These are phyloP conservation scores for Drosophila lacteicornis DNA, from an alignment of 1,140 invertebrate genomes.

Conservation along the genomic window DNA sequence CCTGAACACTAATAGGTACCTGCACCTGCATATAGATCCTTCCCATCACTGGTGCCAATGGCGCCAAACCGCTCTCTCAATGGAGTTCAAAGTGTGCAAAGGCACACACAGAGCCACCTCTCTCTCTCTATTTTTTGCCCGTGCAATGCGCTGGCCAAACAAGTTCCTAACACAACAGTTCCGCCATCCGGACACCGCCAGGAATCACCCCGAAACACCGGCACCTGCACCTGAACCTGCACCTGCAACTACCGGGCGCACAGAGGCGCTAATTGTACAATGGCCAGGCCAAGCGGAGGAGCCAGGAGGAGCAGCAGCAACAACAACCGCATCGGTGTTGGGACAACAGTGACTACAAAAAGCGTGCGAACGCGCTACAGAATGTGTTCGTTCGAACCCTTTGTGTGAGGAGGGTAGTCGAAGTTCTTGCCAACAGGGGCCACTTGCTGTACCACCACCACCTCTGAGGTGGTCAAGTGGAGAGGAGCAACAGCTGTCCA, in stretches of 20 bases:
- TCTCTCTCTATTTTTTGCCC: constrained; percentile 21
- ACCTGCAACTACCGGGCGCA: constrained; percentile 5
- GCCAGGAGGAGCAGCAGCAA: constrained; percentile 21
- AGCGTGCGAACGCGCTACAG: constrained; percentile 67
- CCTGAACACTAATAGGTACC: not conserved
- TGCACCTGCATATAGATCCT: not conserved
- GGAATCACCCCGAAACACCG: constrained; percentile 7
- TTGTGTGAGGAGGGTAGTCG: constrained; percentile 21
- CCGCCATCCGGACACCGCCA: constrained; percentile 22
- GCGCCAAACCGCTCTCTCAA: constrained; percentile 63
- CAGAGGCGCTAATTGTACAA: constrained; percentile 72
- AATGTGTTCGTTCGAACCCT: constrained; percentile 58
- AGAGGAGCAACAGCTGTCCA: constrained; percentile 35
- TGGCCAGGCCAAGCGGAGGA: constrained; percentile 38
- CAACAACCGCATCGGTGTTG: constrained; percentile 17
- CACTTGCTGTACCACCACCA: constrained; percentile 15
- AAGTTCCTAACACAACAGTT: constrained; percentile 57
- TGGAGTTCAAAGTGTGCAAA: constrained; percentile 70
- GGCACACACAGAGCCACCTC: constrained; percentile 47
- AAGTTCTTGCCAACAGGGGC: constrained; percentile 23
- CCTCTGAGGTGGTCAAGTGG: constrained; percentile 21
- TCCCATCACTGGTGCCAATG: constrained; percentile 35
- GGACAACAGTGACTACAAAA: constrained; percentile 55
- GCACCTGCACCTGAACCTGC: not conserved
- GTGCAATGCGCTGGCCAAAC: constrained; percentile 30